Percentiles rank a stretch among this genome's conserved stretches.
Evolutionary conservation across 2,888 invertebrate species (phyloP).

Genomic region (Frankliniella intonsa): DNA sequence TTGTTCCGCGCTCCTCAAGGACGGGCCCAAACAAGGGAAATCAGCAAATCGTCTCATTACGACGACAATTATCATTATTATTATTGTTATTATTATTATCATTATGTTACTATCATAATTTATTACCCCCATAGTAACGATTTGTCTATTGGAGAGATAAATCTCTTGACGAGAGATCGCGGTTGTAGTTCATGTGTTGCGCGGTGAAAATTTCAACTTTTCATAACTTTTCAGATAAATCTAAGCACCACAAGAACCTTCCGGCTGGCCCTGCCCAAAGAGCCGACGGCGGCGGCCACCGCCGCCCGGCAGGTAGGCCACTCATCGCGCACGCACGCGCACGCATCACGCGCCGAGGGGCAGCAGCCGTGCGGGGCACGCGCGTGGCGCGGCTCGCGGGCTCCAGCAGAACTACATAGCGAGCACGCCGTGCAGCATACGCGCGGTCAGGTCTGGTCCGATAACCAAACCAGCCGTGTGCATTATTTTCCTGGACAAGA

Average conservation of each 20-base stretch:
- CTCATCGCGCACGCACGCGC: conserved; percentile 33
- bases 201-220: too few species aligned
- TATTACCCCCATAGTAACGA: too few species aligned
- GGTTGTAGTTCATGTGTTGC: too few species aligned
- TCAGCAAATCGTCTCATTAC: neutral
- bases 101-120: too few species aligned
- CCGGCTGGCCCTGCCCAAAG: neutral
- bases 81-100: too few species aligned
- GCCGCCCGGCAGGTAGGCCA: conserved; percentile 31
- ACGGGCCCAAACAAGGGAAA: neutral
- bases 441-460: neutral
- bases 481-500: neutral
- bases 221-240: too few species aligned
- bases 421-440: too few species aligned
- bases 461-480: neutral
- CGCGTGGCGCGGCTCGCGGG: neutral
- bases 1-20: neutral
- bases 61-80: too few species aligned
- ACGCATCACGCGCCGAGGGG: conserved; percentile 32
- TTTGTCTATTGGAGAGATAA: too few species aligned
- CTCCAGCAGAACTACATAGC: too few species aligned
- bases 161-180: too few species aligned
- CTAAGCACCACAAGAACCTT: neutral
- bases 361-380: conserved; percentile 24
- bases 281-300: neutral